Percentiles rank a stretch among this genome's conserved stretches.
phyloP scores from a whole-genome alignment of 2,113 vertebrate species.

The Serinus canaria region DNA sequence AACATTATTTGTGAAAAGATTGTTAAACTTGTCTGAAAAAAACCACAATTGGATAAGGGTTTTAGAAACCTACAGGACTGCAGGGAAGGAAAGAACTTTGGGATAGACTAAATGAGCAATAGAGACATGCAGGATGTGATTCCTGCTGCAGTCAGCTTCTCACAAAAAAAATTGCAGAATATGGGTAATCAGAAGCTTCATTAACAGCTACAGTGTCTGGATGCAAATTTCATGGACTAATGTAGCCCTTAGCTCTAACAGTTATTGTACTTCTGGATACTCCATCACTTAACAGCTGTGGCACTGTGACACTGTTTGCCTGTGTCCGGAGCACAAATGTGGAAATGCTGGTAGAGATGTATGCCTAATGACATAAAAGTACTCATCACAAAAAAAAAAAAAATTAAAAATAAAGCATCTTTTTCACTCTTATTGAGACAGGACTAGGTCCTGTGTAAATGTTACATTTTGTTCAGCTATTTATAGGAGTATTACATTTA shows the following conservation, averaged over 20 bases:
- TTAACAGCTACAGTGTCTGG: neutral
- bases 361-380: neutral
- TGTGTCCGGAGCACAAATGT: neutral
- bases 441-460: neutral
- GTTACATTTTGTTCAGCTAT: neutral
- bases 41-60: neutral
- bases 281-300: neutral
- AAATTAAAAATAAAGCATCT: rapidly evolving
- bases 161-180: neutral
- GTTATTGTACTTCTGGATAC: neutral
- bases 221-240: neutral
- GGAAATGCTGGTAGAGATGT: neutral
- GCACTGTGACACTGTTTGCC: neutral
- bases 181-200: neutral
- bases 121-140: neutral
- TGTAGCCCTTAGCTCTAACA: neutral
- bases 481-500: neutral
- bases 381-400: neutral
- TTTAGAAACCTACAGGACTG: neutral
- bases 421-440: neutral
- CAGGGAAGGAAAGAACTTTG: neutral
- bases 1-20: neutral
- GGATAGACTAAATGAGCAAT: neutral
- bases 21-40: neutral
- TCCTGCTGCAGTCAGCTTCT: neutral